Conservation (phyloP, 2,888 invertebrate species). For the Hypolimnas misippus region DNA sequence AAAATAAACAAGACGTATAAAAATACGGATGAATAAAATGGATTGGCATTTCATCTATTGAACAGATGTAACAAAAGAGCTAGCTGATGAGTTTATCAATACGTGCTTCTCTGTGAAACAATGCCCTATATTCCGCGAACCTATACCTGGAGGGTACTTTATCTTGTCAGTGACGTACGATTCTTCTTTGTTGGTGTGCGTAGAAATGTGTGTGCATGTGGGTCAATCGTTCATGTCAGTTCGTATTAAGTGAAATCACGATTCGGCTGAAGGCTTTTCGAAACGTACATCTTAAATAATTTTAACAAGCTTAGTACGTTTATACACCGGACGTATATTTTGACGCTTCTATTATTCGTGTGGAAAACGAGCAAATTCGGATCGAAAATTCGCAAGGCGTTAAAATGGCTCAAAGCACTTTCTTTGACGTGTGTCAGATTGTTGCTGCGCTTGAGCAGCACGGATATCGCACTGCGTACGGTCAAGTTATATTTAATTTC, state of each 20-base stretch:
- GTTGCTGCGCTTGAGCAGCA: too few species aligned
- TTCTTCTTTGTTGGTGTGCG: constrained; percentile 19
- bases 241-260: not conserved
- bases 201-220: constrained; percentile 19
- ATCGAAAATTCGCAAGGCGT: too few species aligned
- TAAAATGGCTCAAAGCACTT: too few species aligned
- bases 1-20: not conserved
- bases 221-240: constrained; percentile 24
- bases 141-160: constrained; percentile 22
- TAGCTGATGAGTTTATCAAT: constrained; percentile 7
- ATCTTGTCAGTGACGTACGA: constrained; percentile 30
- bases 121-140: constrained; percentile 13
- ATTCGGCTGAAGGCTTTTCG: not conserved
- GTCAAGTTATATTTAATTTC: too few species aligned
- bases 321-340: too few species aligned
- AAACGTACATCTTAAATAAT: not conserved
- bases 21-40: not conserved
- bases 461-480: too few species aligned
- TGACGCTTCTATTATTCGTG: too few species aligned
- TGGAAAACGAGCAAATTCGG: too few species aligned
- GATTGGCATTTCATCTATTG: constrained; percentile 11
- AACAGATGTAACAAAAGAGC: constrained; percentile 5
- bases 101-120: constrained; percentile 9
- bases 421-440: too few species aligned
- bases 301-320: not conserved